Conservation (phyloP, 1,140 invertebrate genomes). For the Lepidurus packardi region DNA sequence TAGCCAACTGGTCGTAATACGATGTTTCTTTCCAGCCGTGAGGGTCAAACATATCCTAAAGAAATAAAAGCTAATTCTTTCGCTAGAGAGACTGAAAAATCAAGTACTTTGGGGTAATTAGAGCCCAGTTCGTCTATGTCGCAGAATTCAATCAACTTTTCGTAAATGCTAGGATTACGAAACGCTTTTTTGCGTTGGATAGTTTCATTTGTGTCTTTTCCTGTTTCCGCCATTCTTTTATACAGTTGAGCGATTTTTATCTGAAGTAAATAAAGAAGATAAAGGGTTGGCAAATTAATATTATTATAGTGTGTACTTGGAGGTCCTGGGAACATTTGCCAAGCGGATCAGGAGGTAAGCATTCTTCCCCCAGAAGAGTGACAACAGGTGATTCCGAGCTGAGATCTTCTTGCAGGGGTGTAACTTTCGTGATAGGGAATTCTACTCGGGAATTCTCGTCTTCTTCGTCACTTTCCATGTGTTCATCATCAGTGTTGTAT, state of each 20-base stretch:
- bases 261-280: slow-evolving; percentile 53
- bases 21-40: slow-evolving; percentile 85
- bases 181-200: slow-evolving; percentile 90
- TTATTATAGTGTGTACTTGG: not conserved
- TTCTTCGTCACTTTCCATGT: slow-evolving; percentile 33
- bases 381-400: not conserved
- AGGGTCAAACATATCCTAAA: slow-evolving; percentile 81
- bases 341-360: slow-evolving; percentile 37
- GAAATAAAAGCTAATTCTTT: slow-evolving; percentile 34
- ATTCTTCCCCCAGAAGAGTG: slow-evolving; percentile 29
- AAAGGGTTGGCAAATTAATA: slow-evolving; percentile 40
- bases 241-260: slow-evolving; percentile 75
- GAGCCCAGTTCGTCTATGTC: slow-evolving; percentile 91
- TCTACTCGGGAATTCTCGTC: slow-evolving; percentile 40
- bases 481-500: slow-evolving; percentile 28
- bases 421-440: slow-evolving; percentile 23
- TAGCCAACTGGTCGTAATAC: slow-evolving; percentile 85
- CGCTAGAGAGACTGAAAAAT: not conserved
- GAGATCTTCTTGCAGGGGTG: not conserved
- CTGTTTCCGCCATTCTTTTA: slow-evolving; percentile 64
- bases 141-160: slow-evolving; percentile 90
- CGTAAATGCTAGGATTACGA: slow-evolving; percentile 94
- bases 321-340: slow-evolving; percentile 35
- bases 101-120: slow-evolving; percentile 68
- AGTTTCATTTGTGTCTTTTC: slow-evolving; percentile 78